Evolutionary conservation across 2,797 vertebrate genomes (phyloP).

Genomic region (Alcedo quadribrachys): DNA sequence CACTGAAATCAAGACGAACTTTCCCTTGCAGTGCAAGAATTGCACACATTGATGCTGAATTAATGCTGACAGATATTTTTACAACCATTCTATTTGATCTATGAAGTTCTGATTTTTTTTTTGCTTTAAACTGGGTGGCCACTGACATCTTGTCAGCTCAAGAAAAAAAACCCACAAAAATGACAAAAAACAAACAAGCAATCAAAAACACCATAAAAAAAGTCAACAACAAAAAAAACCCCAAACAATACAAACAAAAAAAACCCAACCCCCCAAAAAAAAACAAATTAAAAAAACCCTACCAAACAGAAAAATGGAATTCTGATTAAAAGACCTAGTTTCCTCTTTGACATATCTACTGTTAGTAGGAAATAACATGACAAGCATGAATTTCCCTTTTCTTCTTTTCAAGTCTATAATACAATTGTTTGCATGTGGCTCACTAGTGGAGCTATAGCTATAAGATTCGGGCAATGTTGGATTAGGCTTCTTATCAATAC

Average conservation of each 20-base stretch:
- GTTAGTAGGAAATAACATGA: neutral
- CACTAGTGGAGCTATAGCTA: neutral
- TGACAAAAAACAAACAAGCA: neutral
- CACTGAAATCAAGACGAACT: neutral
- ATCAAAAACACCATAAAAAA: neutral
- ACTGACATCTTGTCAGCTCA: neutral
- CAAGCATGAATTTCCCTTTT: neutral
- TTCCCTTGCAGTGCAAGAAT: neutral
- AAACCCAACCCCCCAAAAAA: neutral
- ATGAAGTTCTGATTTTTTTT: neutral
- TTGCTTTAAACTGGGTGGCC: accelerated
- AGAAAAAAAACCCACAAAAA: neutral
- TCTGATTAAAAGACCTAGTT: neutral
- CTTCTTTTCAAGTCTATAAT: neutral
- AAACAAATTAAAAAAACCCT: neutral
- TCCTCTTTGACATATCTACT: neutral
- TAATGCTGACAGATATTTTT: neutral
- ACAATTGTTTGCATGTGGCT: neutral
- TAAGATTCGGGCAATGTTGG: accelerated
- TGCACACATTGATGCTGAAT: neutral
- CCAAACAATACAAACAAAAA: no score
- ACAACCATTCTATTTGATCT: neutral
- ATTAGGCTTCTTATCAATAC: neutral
- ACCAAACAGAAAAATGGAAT: neutral
- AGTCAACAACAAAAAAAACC: no score